Evolutionary conservation across 2,113 vertebrate species (phyloP).

Genomic region (Pelusios castaneus): DNA sequence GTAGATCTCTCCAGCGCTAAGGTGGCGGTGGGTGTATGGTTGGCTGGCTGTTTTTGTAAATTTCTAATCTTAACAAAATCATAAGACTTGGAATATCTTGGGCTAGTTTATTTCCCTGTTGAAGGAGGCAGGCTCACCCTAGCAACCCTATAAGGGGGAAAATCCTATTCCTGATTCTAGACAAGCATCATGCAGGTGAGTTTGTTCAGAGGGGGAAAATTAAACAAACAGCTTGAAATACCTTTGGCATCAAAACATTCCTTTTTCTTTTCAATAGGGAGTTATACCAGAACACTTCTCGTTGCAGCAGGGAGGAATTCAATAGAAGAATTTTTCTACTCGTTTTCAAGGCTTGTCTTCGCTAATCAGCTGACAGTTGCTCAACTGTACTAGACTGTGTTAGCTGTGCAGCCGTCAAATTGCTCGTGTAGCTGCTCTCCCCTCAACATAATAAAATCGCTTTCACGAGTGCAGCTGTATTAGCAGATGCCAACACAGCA

Average conservation of each 20-base stretch:
- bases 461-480: too few species aligned
- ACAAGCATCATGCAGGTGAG: rapidly evolving
- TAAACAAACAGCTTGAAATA: background rate
- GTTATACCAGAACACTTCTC: background rate
- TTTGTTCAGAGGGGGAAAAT: background rate
- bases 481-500: too few species aligned
- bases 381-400: too few species aligned
- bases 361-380: too few species aligned
- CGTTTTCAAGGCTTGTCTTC: rapidly evolving
- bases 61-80: background rate
- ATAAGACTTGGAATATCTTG: rapidly evolving
- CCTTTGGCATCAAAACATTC: background rate
- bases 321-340: background rate
- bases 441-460: too few species aligned
- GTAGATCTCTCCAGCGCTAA: background rate
- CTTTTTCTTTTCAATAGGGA: background rate
- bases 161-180: background rate
- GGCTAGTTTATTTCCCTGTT: background rate
- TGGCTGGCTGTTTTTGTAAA: background rate
- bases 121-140: background rate
- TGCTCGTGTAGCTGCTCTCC: too few species aligned
- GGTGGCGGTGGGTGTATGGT: background rate
- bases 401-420: too few species aligned
- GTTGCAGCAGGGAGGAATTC: rapidly evolving
- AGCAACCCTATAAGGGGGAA: background rate